Evolutionary conservation across 2,797 vertebrate species (phyloP).

Genomic region (Sphaeramia orbicularis): DNA sequence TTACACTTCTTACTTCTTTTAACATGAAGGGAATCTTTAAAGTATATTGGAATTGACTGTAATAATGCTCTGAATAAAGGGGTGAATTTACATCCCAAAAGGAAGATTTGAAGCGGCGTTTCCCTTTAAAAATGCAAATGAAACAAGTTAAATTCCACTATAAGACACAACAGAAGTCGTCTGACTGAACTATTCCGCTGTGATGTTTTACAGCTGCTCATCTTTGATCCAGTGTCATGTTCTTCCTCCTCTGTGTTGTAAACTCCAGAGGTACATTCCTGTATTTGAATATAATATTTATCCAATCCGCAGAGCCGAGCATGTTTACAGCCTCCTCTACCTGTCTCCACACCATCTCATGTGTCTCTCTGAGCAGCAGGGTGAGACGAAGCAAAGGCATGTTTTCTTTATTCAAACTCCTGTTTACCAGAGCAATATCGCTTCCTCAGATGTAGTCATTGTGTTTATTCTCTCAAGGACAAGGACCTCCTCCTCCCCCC

Average conservation of each 20-base stretch:
- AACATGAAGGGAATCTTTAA: too few species aligned
- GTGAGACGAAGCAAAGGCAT: constrained; percentile 22
- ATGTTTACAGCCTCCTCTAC: constrained; percentile 14
- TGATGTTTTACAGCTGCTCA: constrained; percentile 1
- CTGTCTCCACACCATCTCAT: neutral
- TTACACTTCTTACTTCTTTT: too few species aligned
- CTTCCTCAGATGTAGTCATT: constrained; percentile 61
- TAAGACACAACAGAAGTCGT: neutral
- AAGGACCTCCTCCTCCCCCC: constrained; percentile 27
- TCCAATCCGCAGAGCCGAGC: neutral
- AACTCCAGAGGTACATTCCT: constrained; percentile 10
- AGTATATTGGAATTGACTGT: neutral
- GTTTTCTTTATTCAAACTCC: constrained; percentile 42
- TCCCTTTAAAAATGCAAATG: neutral
- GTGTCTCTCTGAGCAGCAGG: constrained; percentile 11
- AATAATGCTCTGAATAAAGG: neutral
- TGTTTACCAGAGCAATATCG: constrained; percentile 60
- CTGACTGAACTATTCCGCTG: neutral
- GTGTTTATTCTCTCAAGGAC: constrained; percentile 66
- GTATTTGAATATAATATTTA: constrained; percentile 1
- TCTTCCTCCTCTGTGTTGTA: constrained; percentile 3
- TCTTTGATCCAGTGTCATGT: constrained; percentile 15
- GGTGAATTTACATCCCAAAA: neutral
- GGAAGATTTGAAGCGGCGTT: neutral
- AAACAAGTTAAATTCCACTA: neutral